phyloP scores from a whole-genome alignment of 92 coral and sea anemone genomes.

The Parazoanthus swiftii region DNA sequence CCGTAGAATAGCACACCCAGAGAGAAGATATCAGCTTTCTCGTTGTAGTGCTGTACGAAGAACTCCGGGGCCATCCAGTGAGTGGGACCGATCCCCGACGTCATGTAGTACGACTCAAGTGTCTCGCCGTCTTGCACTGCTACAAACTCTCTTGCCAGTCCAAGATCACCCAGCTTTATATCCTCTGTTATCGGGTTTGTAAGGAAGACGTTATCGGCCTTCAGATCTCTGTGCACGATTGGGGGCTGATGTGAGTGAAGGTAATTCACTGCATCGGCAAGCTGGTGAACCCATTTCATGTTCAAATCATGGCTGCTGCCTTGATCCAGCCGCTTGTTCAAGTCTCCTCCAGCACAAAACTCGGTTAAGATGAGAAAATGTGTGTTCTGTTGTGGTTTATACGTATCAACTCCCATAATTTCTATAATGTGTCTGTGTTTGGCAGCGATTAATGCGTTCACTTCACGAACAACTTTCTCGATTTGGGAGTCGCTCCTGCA shows the following conservation, averaged over 20 bases:
- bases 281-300: conserved; percentile 72
- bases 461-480: conserved; percentile 55
- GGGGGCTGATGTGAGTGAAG: conserved; percentile 52
- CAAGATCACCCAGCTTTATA: conserved; percentile 83
- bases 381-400: neutral
- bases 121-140: conserved; percentile 29
- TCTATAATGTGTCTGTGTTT: conserved; percentile 53
- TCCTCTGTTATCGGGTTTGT: conserved; percentile 43
- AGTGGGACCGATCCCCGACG: conserved; percentile 45
- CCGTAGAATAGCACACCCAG: conserved; percentile 75
- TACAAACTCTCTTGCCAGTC: conserved; percentile 71
- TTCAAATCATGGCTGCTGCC: conserved; percentile 44
- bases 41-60: conserved; percentile 52
- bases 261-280: conserved; percentile 77
- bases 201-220: conserved; percentile 32
- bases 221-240: conserved; percentile 42
- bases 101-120: conserved; percentile 55
- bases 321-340: conserved; percentile 57
- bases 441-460: conserved; percentile 43
- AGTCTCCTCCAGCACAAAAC: conserved; percentile 30
- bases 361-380: conserved; percentile 66
- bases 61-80: conserved; percentile 85
- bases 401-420: conserved; percentile 48
- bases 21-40: conserved; percentile 84
- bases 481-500: conserved; percentile 43